Base-by-base conservation (phyloP, 2,888 invertebrate species). In the Thera obeliscata region DNA sequence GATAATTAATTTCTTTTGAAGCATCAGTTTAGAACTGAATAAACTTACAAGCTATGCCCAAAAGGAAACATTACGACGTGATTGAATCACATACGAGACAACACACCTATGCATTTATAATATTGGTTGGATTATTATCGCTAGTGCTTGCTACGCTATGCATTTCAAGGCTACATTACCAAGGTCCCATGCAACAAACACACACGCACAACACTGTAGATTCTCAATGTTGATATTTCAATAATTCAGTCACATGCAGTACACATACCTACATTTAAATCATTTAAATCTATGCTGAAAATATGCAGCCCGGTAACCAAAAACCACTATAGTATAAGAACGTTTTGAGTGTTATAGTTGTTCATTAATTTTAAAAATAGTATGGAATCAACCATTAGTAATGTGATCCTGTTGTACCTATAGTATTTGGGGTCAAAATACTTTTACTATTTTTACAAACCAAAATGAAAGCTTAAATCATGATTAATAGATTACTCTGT, bases 141-240 rank as follows among this genome's bases (percentile, higher is more conserved):
- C 55, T 41, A 38, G 36, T 56, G n/a, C 41, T 36, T 38, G 50
- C 52, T 41, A 60, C 9, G 6, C 60, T 9, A 12, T 50, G 50
- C 22, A 52, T 60, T 50, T 50, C 52, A 50, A 60, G 38, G 60
- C 60, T 49, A 50, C 41, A 46, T 41, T 36, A 3, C 2, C 7
- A 43, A 46, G 7, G 43, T 60, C 11, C 41, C 50, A 60, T 52
- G 60, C 50, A 60, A 52, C 41, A 41, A 50, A 22, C 41, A 41
- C 12, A 56, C 41, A 33, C 52, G n/a, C 52, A 41, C 22, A 9
- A 22, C 9, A 56, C 43, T 56, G 4, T 41, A 12, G 43, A 46
- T 46, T 9, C 6, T 9, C 8, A 7, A 7, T 46, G 43, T 46
- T 46, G 8, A 9, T 7, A 22, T 50, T 33, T 52, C 33, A 52